These are phyloP conservation scores for Melieria picta DNA, from an alignment of 2,888 invertebrate species.

Conservation along the genomic window DNA sequence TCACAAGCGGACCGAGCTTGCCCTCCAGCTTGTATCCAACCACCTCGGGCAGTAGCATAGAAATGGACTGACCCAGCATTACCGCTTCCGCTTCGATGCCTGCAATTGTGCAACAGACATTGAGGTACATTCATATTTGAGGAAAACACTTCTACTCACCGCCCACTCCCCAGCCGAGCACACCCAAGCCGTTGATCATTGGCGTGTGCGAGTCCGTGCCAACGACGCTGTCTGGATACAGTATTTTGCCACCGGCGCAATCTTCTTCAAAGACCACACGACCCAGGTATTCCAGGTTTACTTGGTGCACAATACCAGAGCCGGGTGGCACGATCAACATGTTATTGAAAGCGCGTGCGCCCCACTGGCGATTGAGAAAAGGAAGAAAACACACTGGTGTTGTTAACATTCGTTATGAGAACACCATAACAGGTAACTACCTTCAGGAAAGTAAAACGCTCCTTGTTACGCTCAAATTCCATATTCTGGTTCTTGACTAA, in stretches of 20 bases:
- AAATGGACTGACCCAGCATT: constrained; percentile 97
- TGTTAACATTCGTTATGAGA: background rate
- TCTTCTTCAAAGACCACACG: constrained; percentile 85
- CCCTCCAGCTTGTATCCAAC: constrained; percentile 93
- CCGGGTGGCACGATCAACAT: constrained; percentile 98
- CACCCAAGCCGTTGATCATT: constrained; percentile 97
- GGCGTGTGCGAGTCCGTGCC: constrained; percentile 99
- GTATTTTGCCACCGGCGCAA: constrained; percentile 64
- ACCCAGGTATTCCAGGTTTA: constrained; percentile 94
- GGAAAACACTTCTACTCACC: constrained; percentile 65
- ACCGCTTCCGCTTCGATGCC: constrained; percentile 99
- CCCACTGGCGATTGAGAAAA: constrained; percentile 77
- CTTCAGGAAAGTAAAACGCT: constrained; percentile 95
- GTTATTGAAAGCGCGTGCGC: constrained; percentile 92
- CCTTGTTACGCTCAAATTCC: constrained; percentile 95
- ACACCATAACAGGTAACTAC: constrained; percentile 65
- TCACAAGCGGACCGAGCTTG: constrained; percentile 81
- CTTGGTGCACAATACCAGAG: constrained; percentile 98
- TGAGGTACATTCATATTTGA: background rate
- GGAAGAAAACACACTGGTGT: constrained; percentile 25
- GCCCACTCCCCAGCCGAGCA: constrained; percentile 96
- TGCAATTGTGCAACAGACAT: constrained; percentile 47
- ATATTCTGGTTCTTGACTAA: constrained; percentile 91
- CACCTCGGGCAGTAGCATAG: constrained; percentile 95
- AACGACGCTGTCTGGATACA: constrained; percentile 92